Evolutionary conservation across 92 coral and sea anemone species (phyloP), one percentile per base, ranked within the genome.

Genomic region (Epizoanthus stellaris): DNA sequence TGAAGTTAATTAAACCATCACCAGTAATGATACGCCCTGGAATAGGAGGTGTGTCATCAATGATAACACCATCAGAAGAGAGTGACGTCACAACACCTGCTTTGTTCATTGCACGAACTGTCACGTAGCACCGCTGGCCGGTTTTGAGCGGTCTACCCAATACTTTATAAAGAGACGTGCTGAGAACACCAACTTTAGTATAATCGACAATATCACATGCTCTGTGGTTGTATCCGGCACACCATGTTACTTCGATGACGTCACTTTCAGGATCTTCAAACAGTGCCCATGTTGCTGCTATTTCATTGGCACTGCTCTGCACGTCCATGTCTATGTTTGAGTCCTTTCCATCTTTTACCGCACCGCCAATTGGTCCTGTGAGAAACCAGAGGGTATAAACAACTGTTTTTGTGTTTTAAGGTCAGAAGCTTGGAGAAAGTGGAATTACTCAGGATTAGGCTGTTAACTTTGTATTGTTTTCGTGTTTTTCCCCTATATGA

Each of bases 211-310:
- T 81, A 38, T 91, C 95, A 67, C 98, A 93, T 23, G 75, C 34
- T 4, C 88, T 82, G 14, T 88, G 86, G 10, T 62, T 82, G 25
- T 84, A 17, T 6, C 98, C 98, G 1, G 86, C 91, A 73, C 95
- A 93, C 90, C 92, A 93, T 10, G 91, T 86, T 11, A 93, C 68
- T 38, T 40, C 40, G 6, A 84, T 65, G 3, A 93, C 86, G 77
- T 86, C 94, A 76, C 97, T 93, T 71, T 93, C 97, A 9, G 93
- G 93, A 64, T 93, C 97, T 67, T 91, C 92, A 59, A 93, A 84
- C 11, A 83, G 49, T 13, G 52, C 67, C 94, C 94, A 93, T 80
- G 89, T 77, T 25, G 94, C 97, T 19, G 70, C 74, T 13, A 93
- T 73, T 61, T 86, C 79, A 23, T 10, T 73, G 53, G 71, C 72